phyloP scores from a whole-genome alignment of 2,797 vertebrate genomes.

The Anguilla pacifica region DNA sequence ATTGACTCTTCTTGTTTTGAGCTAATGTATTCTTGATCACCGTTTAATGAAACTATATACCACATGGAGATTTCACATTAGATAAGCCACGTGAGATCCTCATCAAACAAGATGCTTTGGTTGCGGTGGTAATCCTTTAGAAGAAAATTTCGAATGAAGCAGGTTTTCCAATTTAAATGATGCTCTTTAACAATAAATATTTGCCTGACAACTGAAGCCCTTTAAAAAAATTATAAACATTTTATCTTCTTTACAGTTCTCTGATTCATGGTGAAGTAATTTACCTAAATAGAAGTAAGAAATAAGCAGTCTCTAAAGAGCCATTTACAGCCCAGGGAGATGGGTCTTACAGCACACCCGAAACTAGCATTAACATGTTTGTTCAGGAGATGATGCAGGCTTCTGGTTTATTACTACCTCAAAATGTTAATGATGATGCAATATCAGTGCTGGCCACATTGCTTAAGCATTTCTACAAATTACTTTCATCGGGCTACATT shows the following conservation, averaged over 20 bases:
- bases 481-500: neutral
- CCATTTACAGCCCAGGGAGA: constrained; percentile 87
- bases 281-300: neutral
- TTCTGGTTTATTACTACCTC: constrained; percentile 8
- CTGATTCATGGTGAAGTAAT: constrained; percentile 6
- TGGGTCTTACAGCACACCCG: constrained; percentile 84
- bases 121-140: constrained; percentile 99
- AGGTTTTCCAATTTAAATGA: constrained; percentile 97
- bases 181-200: constrained; percentile 91
- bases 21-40: constrained; percentile 99
- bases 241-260: neutral
- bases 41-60: constrained; percentile 99
- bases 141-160: constrained; percentile 99
- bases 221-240: constrained; percentile 83
- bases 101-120: constrained; percentile 99
- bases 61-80: constrained; percentile 99
- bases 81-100: constrained; percentile 99
- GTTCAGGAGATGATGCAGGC: constrained; percentile 51
- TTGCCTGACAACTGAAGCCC: constrained; percentile 81
- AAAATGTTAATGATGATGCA: constrained; percentile 24
- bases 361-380: constrained; percentile 73
- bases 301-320: constrained; percentile 84
- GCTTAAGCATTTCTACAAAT: neutral
- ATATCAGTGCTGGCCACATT: neutral
- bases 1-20: constrained; percentile 99